Evolutionary conservation across 1,140 invertebrate species (phyloP), one percentile per base, ranked within the genome.

Genomic region (Hesperophylax magnus): DNA sequence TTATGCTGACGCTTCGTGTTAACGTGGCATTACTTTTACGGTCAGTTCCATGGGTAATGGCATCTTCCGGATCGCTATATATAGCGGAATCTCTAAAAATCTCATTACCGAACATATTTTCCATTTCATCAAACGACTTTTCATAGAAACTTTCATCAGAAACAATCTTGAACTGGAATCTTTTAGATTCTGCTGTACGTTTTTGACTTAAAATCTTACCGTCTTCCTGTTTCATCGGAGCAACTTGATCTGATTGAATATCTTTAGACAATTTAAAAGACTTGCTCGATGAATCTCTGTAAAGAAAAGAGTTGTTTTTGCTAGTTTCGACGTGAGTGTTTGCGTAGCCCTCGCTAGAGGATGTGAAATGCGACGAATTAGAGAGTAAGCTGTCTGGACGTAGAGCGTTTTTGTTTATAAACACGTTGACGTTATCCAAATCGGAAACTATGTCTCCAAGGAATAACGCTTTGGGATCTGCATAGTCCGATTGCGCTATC

Each of bases 401-500:
- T 18, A 90, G 83, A 11, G 90, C 86, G 82, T 89, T 90, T 87
- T 91, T 91, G 80, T 91, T 91, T 56, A 91, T 89, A 54, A 90
- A 85, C 79, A 92, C 84, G 83, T 91, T 89, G 6, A 90, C 86
- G 81, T 88, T 90, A 78, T 88, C 88, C 18, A 88, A 78, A 52
- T 87, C 82, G 17, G 86, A 85, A 84, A 86, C 88, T 56, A 78
- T 60, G 60, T 85, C 85, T 11, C 91, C 90, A 31, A 89, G 89
- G 69, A 93, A 91, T 0, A 95, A 87, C 0, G 92, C 91, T 54
- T 91, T 92, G 8, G 96, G 95, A 88, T 97, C 95, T 0, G 94
- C 95, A 85, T 97, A 97, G 84, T 97, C 96, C 0, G 95, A 94
- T 85, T 96, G 93, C 8, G 96, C 96, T 86, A 97, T 96, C 77